Base-by-base conservation (phyloP, 2,888 invertebrate species). In the Priocnemis perturbator region DNA sequence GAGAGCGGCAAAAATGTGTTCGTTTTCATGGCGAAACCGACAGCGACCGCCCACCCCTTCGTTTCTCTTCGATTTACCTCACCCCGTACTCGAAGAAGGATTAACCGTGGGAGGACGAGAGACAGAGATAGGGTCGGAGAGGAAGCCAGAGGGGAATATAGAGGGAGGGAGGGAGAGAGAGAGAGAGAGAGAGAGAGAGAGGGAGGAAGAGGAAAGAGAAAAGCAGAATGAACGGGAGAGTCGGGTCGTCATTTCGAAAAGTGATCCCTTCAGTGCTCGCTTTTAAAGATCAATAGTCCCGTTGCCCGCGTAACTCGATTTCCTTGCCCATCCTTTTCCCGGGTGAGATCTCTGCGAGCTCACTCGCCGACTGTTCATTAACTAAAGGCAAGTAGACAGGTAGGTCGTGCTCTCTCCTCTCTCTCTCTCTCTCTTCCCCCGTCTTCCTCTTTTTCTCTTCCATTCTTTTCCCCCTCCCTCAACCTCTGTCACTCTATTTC, bases 241-340 rank as follows among this genome's bases (percentile, higher is more conserved):
- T 19, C 17, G 50, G 11, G 17, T 52, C 37, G 37, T 37, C 37
- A 37, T 37, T 37, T 37, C 37, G 37, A 37, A 37, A 37, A 37
- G 37, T 37, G 37, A 37, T 37, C 37, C 37, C 37, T 11, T 37
- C 37, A 37, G 37, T 37, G 37, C 37, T 37, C 37, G 37, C 37
- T 50, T 50, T 50, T 50, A 50, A 50, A 50, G 50, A 50, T 50
- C 19, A 50, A 50, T 50, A 19, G 50, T 19, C 19, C 50, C 17
- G 50, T 19, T 50, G 50, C 50, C 17, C 19, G 17, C n/a, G 11
- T 50, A 50, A 50, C 50, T 50, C 50, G 19, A 50, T 50, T 50
- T 19, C 50, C 37, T 37, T 37, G 37, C 37, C 37, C 37, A 37
- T 37, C 37, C 37, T 37, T 37, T 37, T 37, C 37, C 37, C 37